Evolutionary conservation across 2,113 vertebrate genomes (phyloP), one percentile per base, ranked within the genome.

Genomic region (Podarcis muralis): DNA sequence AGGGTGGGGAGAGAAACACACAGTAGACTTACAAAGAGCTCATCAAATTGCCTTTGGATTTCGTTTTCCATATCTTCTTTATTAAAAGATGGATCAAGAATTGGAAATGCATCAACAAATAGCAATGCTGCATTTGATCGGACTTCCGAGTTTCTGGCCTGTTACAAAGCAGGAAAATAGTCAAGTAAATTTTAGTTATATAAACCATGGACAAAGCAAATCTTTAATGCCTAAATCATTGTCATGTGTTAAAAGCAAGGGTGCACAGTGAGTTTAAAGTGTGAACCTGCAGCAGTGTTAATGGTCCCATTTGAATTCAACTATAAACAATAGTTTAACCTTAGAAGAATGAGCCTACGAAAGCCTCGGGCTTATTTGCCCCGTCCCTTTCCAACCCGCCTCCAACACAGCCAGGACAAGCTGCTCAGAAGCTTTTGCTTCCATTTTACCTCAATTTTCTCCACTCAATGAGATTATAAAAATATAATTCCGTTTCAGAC

Each of bases 41-140:
- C 96, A 90, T 99, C 98, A 94, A 99, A 98, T 89, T 99, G 99
- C 81, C 95, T 98, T 94, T 99, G 99, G 90, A 99, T 97, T 89
- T 96, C 96, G 66, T 83, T 95, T 16, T 99, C 98, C 90, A 97
- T 96, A 6, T 96, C 96, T n/a, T 97, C 84, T 15, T 92, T 87
- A 68, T 53, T 96, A 91, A 98, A 95, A 84, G 87, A 92, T 3
- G 98, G 98, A 90, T 99, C 97, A 4, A 98, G 96, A 81, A 99
- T 0, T 20, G 99, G 98, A 94, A 99, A 99, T 2, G 98, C 98
- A 91, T 99, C 98, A 0, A 98, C 95, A 93, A 99, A 99, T 81
- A 99, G 89, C 91, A 99, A 92, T 0, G 98, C 97, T 84, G 99
- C 98, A 59, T 99, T 99, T 69, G 98, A 97, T 12, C 99, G 98